Conservation (phyloP, 2,888 invertebrate genomes). For the Synergus japonicus region DNA sequence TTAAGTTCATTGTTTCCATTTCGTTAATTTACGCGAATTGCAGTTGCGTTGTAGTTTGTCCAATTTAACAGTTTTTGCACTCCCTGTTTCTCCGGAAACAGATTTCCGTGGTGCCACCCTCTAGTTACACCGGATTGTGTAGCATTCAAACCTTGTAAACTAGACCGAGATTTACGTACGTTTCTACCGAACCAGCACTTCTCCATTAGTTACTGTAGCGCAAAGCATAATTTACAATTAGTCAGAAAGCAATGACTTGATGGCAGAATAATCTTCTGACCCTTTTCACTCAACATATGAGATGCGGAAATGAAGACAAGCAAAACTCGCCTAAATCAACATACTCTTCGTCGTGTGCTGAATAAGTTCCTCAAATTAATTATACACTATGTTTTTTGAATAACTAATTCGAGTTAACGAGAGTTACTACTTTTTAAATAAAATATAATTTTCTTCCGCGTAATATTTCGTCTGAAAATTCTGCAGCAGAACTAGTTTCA, state of each 20-base stretch:
- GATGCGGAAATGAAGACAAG: neutral
- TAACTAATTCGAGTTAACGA: neutral
- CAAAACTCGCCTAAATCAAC: neutral
- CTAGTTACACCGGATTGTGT: constrained; percentile 30
- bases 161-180: constrained; percentile 36
- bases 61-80: neutral
- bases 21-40: neutral
- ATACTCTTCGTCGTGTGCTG: neutral
- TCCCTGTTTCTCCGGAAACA: constrained; percentile 24
- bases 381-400: neutral
- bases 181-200: constrained; percentile 19
- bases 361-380: neutral
- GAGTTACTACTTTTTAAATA: too few relatives aligned
- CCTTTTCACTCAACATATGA: neutral
- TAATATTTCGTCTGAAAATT: neutral
- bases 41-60: neutral
- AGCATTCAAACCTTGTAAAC: constrained; percentile 38
- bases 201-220: constrained; percentile 24
- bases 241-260: constrained; percentile 27
- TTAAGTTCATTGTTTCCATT: neutral
- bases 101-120: constrained; percentile 11
- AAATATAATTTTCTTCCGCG: too few relatives aligned
- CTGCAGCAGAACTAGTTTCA: neutral
- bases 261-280: constrained; percentile 26
- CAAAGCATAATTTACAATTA: constrained; percentile 35